Percentiles rank a stretch among this genome's conserved stretches.
phyloP scores from a whole-genome alignment of 2,113 vertebrate genomes.

The Mustela nigripes region DNA sequence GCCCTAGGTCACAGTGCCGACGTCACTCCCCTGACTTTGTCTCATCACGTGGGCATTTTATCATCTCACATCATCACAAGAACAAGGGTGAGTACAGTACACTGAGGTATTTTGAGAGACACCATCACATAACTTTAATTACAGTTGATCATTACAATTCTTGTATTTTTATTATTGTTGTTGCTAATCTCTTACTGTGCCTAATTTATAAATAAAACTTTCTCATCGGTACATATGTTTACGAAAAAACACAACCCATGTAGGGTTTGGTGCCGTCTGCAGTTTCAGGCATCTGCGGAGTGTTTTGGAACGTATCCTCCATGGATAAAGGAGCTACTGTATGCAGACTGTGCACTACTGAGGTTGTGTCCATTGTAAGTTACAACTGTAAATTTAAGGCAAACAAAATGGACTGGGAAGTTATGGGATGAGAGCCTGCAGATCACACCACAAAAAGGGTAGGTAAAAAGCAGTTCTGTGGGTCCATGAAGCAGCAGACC shows the following conservation, averaged over 20 bases:
- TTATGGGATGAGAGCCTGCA: rapidly evolving
- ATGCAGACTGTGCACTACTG: neutral
- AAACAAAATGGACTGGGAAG: neutral
- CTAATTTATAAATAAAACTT: neutral
- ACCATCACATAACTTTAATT: neutral
- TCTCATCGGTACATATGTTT: neutral
- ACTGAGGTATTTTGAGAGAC: neutral
- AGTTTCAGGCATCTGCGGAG: neutral
- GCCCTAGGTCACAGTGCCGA: neutral
- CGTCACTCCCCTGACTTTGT: neutral
- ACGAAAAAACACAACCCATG: neutral
- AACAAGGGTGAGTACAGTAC: neutral
- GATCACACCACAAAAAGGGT: neutral
- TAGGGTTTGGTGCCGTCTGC: neutral
- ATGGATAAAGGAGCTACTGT: neutral
- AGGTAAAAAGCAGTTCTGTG: neutral
- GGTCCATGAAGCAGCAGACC: neutral
- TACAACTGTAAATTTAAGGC: neutral
- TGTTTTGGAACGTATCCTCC: neutral
- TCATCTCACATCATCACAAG: neutral
- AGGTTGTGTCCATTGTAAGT: neutral
- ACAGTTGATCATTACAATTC: neutral
- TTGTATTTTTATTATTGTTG: neutral
- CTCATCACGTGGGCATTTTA: neutral
- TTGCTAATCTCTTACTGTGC: neutral